phyloP scores from a whole-genome alignment of 2,797 vertebrate species.

The Xyrichtys novacula region DNA sequence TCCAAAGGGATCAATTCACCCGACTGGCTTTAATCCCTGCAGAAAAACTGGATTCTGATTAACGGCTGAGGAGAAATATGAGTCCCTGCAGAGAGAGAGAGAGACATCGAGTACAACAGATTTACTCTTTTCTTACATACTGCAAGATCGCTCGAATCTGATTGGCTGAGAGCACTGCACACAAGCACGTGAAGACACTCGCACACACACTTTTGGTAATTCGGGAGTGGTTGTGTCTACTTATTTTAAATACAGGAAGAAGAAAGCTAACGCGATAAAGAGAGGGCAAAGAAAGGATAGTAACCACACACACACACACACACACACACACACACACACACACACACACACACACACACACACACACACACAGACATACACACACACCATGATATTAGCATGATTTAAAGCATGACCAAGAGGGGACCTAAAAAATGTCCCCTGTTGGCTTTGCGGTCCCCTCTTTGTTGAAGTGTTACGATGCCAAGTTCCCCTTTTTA shows the following conservation, averaged over 20 bases:
- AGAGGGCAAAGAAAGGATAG: constrained; percentile 21
- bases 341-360: background rate
- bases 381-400: too few relatives aligned
- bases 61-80: constrained; percentile 9
- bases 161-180: constrained; percentile 20
- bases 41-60: constrained; percentile 24
- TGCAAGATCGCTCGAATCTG: constrained; percentile 3
- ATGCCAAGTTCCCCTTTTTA: too few relatives aligned
- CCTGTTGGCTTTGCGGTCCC: too few relatives aligned
- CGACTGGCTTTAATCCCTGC: constrained; percentile 24
- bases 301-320: background rate
- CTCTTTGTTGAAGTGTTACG: too few relatives aligned
- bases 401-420: too few relatives aligned
- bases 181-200: background rate
- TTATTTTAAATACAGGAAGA: constrained; percentile 28
- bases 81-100: background rate
- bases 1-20: constrained; percentile 53
- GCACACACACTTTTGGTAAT: constrained; percentile 26
- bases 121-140: constrained; percentile 8
- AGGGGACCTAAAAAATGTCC: too few relatives aligned
- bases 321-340: background rate
- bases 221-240: constrained; percentile 36
- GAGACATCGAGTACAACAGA: background rate
- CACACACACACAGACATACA: too few relatives aligned
- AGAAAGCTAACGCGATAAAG: constrained; percentile 48